Evolutionary conservation across 2,797 vertebrate species (phyloP).

Genomic region (Pseudomugil tenellus): DNA sequence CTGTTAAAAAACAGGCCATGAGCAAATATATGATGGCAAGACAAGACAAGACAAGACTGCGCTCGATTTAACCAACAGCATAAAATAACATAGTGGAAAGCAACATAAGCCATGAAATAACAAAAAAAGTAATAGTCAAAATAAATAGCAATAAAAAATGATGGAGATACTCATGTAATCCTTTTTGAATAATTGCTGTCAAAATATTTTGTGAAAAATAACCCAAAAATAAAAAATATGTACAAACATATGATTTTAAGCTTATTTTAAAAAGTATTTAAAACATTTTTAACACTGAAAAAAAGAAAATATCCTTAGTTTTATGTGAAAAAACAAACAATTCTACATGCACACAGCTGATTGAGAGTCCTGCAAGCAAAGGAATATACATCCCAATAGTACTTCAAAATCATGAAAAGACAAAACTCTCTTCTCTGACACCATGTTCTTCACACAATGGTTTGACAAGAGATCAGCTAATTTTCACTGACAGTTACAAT

Average conservation of each 20-base stretch:
- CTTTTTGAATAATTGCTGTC: neutral
- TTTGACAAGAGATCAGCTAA: conserved; percentile 3
- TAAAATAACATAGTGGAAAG: conserved; percentile 29
- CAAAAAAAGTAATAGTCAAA: conserved; percentile 46
- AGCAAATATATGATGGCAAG: conserved; percentile 46
- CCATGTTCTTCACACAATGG: neutral
- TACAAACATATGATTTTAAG: neutral
- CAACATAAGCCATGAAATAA: conserved; percentile 43
- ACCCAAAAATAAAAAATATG: neutral
- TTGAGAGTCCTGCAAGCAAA: neutral
- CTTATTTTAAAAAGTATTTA: neutral
- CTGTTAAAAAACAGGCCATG: conserved; percentile 20
- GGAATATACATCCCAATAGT: too few species aligned
- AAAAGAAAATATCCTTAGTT: neutral
- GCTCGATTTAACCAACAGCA: conserved; percentile 43
- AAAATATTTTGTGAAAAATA: neutral
- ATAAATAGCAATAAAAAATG: neutral
- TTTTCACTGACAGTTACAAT: conserved; percentile 18
- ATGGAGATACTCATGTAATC: neutral
- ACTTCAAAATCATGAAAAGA: too few species aligned
- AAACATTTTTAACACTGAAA: neutral
- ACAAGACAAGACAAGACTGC: conserved; percentile 35
- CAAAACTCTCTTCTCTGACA: neutral
- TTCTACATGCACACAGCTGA: neutral
- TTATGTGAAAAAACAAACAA: neutral